phyloP scores from a whole-genome alignment of 2,797 vertebrate species.

The Melanotaenia boesemani region DNA sequence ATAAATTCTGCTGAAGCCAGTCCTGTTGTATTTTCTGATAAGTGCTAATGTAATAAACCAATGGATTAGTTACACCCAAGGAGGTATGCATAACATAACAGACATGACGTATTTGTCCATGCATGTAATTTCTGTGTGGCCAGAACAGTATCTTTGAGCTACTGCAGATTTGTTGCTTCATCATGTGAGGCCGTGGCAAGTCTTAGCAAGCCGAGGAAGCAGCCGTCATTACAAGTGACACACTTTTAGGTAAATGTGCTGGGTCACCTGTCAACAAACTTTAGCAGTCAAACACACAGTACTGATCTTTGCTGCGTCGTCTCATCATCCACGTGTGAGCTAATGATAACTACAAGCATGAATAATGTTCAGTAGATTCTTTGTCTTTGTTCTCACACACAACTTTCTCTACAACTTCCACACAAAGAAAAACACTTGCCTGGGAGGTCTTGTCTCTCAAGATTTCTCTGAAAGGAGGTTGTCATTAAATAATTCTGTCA shows the following conservation, averaged over 20 bases:
- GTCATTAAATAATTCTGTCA: conserved; percentile 60
- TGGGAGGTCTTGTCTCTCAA: conserved; percentile 41
- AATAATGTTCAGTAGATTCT: conserved; percentile 27
- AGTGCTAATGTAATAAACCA: background rate
- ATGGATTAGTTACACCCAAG: conserved; percentile 18
- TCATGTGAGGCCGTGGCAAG: conserved; percentile 51
- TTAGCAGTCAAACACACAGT: conserved; percentile 20
- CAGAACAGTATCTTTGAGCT: conserved; percentile 8
- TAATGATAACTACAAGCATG: conserved; percentile 23
- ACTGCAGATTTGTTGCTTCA: conserved; percentile 31
- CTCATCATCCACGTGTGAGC: conserved; percentile 36
- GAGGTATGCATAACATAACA: conserved; percentile 22
- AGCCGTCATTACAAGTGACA: conserved; percentile 11
- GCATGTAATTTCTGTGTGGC: conserved; percentile 25
- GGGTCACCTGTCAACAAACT: conserved; percentile 15
- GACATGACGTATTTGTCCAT: conserved; percentile 37
- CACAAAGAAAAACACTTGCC: conserved; percentile 48
- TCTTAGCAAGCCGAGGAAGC: conserved; percentile 42
- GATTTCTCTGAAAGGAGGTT: conserved; percentile 53
- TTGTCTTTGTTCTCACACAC: conserved; percentile 33
- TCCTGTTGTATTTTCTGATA: conserved; percentile 16
- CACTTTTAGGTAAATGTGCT: conserved; percentile 30
- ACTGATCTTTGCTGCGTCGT: conserved; percentile 14
- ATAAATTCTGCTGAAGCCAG: background rate
- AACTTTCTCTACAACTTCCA: conserved; percentile 36